phyloP scores from a whole-genome alignment of 2,797 vertebrate species.

The Rousettus madagascariensis region DNA sequence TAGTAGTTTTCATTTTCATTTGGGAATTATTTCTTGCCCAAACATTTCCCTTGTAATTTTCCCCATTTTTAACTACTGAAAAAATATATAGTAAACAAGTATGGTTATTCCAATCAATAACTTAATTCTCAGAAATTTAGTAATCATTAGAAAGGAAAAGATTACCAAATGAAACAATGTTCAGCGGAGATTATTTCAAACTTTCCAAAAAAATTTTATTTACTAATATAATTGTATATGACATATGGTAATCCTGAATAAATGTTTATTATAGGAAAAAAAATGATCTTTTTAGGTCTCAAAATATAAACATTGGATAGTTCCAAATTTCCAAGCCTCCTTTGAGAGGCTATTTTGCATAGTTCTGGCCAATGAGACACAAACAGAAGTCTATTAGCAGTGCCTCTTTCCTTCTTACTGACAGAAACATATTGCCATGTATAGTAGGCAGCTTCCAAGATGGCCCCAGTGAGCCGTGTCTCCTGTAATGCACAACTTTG shows the following conservation, averaged over 20 bases:
- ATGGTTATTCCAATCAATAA: background rate
- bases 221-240: background rate
- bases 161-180: background rate
- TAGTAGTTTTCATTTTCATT: constrained; percentile 19
- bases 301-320: background rate
- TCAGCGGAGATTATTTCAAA: background rate
- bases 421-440: background rate
- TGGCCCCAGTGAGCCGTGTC: background rate
- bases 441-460: background rate
- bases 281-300: background rate
- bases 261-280: background rate
- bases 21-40: background rate
- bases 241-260: background rate
- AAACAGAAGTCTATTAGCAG: background rate
- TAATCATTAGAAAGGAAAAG: constrained; percentile 12
- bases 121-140: background rate
- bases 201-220: constrained; percentile 9
- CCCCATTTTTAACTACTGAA: background rate
- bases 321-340: background rate
- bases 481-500: background rate
- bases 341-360: background rate
- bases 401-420: background rate
- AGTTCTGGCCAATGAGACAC: background rate
- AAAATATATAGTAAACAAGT: background rate
- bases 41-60: background rate